Evolutionary conservation across 1,140 invertebrate genomes (phyloP), one percentile per base, ranked within the genome.

Genomic region (Conus betulinus): DNA sequence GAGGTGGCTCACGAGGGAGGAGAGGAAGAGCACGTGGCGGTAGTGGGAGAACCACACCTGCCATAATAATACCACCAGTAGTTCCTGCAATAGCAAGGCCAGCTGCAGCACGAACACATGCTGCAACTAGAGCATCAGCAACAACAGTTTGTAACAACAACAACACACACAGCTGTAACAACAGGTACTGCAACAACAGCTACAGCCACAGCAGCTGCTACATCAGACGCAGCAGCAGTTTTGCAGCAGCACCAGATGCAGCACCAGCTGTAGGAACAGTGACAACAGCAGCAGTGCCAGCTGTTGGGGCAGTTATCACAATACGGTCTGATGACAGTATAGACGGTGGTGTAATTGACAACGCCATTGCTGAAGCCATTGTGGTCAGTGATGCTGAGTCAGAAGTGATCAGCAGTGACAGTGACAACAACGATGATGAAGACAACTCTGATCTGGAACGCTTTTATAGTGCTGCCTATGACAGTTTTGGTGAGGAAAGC

Each of bases 301-400:
- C 15, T 23, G 71, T 67, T 25, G 52, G 27, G 13, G 51, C 27
- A 8, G 57, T 52, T 3, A 23, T 76, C 63, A 55, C 67, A n/a
- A 87, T 53, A 71, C 39, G 39, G 1, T 87, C 87, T 57, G 20
- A 74, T 25, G 85, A 78, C 52, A 87, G 71, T 27, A 52, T 57
- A 11, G 74, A 55, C 8, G 39, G 39, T 55, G 20, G 25, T 52
- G 13, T 10, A n/a, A 15, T 78, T 23, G 76, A 39, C n/a, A 11
- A 83, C n/a, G 52, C 82, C 11, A 55, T 25, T 25, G 82, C 52
- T 27, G 57, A 55, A 25, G 82, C 90, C 55, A 87, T 88, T 79
- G 39, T 91, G 5, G 74, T 87, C 71, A 90, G 84, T 82, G 90
- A 90, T 25, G 85, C 84, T 11, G 87, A 89, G 60, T 57, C 63